Base-by-base conservation (phyloP, 2,113 vertebrate genomes). In the Macroglossus sobrinus region DNA sequence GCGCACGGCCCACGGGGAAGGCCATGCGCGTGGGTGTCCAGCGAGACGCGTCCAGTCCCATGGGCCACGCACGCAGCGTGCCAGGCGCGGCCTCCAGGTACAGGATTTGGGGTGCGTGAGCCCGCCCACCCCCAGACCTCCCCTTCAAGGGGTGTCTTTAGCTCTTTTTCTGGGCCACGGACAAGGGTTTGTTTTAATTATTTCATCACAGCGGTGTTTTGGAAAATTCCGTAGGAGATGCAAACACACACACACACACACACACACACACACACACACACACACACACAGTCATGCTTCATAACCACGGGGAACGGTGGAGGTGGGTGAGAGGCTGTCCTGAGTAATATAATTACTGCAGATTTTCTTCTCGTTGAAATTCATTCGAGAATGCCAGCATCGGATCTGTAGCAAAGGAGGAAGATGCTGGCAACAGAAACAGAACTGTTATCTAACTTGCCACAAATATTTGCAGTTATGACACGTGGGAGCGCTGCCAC, bases 361-460 rank as follows among this genome's bases (percentile, higher is more conserved):
- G 82, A 12, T 30, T 57, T 87, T 90, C 81, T 84, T 26, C 35
- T 88, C 89, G 45, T 93, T 89, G 40, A 47, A 80, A 84, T 75
- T 97, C 18, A 69, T 96, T 75, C 94, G 92, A 84, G 97, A 85
- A 91, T 63, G 75, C 8, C 69, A 63, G 21, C 85, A 11, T 95
- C 61, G 86, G 86, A 40, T 61, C 75, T 24, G 16, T 50, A 89
- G 81, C 71, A 71, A 90, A 89, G 88, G 63, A 94, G 90, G 90
- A 64, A 92, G 84, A 84, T 59, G 53, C 57, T 22, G 45, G 30
- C 63, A 84, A 45, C 72, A 72, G 59, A 89, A 92, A 64, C 75
- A 55, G 0, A 81, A 91, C 86, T 93, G 7, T 94, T 94, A 88
- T 94, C 96, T 79, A 68, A 86, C 79, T 45, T 87, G 81, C 93